phyloP scores from a whole-genome alignment of 2,797 vertebrate species.

The Natrix natrix region DNA sequence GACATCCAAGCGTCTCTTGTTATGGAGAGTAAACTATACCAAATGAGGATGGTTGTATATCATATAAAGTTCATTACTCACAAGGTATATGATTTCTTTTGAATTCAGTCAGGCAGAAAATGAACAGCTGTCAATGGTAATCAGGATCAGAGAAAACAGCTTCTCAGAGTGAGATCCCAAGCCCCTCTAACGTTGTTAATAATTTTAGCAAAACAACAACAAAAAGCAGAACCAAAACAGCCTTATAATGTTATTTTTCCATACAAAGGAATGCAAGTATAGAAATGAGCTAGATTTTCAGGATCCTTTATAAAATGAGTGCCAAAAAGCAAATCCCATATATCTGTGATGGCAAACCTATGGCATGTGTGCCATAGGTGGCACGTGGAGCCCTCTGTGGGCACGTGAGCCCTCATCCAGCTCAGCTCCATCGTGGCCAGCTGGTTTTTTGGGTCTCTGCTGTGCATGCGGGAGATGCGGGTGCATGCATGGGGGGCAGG shows the following conservation, averaged over 20 bases:
- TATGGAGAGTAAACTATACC: slow-evolving; percentile 68
- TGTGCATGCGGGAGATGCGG: too few relatives aligned
- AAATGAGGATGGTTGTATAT: slow-evolving; percentile 67
- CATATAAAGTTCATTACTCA: slow-evolving; percentile 75
- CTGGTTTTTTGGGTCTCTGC: too few relatives aligned
- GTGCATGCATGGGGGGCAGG: too few relatives aligned
- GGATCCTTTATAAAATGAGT: neutral
- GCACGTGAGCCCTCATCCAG: too few relatives aligned
- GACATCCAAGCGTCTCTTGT: slow-evolving; percentile 65
- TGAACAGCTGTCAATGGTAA: slow-evolving; percentile 84
- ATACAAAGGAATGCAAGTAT: neutral
- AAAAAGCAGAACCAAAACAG: neutral
- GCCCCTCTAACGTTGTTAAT: slow-evolving; percentile 22
- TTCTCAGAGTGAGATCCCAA: slow-evolving; percentile 52
- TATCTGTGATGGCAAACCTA: too few relatives aligned
- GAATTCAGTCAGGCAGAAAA: slow-evolving; percentile 84
- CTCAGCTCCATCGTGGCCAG: too few relatives aligned
- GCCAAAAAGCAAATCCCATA: neutral
- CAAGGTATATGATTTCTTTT: slow-evolving; percentile 79
- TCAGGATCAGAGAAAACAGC: slow-evolving; percentile 73
- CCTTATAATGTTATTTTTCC: slow-evolving; percentile 17
- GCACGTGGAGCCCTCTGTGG: too few relatives aligned
- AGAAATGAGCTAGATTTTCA: neutral
- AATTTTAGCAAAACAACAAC: slow-evolving; percentile 44
- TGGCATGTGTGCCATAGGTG: too few relatives aligned